A percentile compares a stretch with the other conserved stretches of the same genome.
Evolutionary conservation across 1,140 invertebrate species (phyloP).

Genomic region (Drosophila malerkotliana): DNA sequence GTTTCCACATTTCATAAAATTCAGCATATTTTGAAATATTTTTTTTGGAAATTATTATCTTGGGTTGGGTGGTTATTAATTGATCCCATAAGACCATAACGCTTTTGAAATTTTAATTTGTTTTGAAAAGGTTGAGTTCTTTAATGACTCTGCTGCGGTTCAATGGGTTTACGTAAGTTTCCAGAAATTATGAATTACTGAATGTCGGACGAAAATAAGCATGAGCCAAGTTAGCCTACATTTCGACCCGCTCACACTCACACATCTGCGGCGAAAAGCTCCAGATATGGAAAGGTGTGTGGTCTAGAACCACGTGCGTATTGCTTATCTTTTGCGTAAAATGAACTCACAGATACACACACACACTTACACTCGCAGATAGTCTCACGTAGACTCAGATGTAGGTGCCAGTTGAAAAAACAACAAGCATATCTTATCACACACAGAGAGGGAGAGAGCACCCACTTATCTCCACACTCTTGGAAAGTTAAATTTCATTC

Average conservation of each 20-base stretch:
- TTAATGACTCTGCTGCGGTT: conserved; percentile 13
- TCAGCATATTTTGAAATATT: too few species aligned
- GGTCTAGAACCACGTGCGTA: conserved; percentile 27
- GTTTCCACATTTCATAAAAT: neutral
- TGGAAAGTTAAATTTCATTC: conserved; percentile 66
- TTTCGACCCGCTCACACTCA: conserved; percentile 2
- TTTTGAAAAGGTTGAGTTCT: neutral
- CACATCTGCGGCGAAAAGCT: conserved; percentile 15
- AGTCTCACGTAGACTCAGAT: neutral
- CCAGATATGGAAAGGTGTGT: conserved; percentile 22
- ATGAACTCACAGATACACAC: conserved; percentile 12
- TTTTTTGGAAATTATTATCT: neutral
- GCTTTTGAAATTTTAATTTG: neutral
- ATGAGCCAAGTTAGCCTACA: conserved; percentile 23
- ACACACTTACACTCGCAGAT: neutral
- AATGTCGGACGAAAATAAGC: conserved; percentile 31
- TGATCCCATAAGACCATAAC: conserved; percentile 4
- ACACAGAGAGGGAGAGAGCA: conserved; percentile 12
- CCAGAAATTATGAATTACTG: conserved; percentile 64
- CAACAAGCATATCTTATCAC: conserved; percentile 70
- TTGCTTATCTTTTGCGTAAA: conserved; percentile 50
- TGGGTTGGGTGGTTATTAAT: neutral
- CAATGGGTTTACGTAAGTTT: conserved; percentile 58
- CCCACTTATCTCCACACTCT: conserved; percentile 51
- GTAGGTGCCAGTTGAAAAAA: conserved; percentile 29